phyloP scores from a whole-genome alignment of 2,888 invertebrate species.

The Drosophila anceps region DNA sequence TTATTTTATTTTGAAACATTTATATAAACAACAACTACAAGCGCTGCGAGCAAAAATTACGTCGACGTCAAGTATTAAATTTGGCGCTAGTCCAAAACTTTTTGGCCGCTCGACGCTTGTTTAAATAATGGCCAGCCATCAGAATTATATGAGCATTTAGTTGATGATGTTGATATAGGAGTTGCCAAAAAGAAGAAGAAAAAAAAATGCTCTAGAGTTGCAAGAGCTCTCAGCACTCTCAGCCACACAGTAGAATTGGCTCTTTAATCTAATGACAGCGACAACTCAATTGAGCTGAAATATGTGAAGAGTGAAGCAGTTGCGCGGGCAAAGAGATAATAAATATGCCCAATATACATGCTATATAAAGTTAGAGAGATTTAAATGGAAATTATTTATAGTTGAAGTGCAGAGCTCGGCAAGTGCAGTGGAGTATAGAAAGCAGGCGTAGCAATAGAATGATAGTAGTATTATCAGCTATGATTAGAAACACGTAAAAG shows the following conservation, averaged over 20 bases:
- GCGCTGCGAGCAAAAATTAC: conserved; percentile 65
- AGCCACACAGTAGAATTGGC: conserved; percentile 7
- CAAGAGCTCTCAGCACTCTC: background rate
- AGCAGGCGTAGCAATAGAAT: background rate
- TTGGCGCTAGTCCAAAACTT: conserved; percentile 63
- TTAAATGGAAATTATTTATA: background rate
- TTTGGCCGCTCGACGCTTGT: conserved; percentile 66
- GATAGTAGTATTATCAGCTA: too few relatives aligned
- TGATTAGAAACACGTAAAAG: too few relatives aligned
- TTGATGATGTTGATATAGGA: conserved; percentile 65
- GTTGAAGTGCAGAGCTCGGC: background rate
- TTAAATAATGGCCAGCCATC: conserved; percentile 76
- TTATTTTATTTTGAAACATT: conserved; percentile 41
- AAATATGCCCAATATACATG: conserved; percentile 3
- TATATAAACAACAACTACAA: conserved; percentile 59
- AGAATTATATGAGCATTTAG: conserved; percentile 77
- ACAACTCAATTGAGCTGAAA: conserved; percentile 48
- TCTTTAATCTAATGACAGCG: conserved; percentile 26
- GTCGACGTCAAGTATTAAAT: conserved; percentile 76
- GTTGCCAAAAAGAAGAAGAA: background rate
- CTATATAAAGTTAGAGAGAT: background rate
- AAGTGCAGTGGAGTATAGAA: background rate
- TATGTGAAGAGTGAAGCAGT: conserved; percentile 7
- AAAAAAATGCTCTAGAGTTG: conserved; percentile 6
- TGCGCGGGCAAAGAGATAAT: too few relatives aligned